Evolutionary conservation across 2,888 invertebrate species (phyloP), one percentile per base, ranked within the genome.

Genomic region (Zygaena filipendulae): DNA sequence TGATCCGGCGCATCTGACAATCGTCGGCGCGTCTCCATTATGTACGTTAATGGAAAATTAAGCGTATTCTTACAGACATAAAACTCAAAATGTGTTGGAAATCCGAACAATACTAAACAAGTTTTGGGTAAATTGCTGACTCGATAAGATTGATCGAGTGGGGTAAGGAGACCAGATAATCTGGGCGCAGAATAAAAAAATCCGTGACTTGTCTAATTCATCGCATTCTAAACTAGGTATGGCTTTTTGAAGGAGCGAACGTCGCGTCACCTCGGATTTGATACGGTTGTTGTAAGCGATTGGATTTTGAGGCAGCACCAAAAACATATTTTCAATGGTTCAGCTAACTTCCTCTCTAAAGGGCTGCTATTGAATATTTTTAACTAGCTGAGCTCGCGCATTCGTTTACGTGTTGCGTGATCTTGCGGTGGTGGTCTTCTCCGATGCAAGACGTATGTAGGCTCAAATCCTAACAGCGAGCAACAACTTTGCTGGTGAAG

Each of bases 111-210:
- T n/a, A n/a, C n/a, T n/a, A n/a, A n/a, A n/a, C n/a, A n/a, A n/a
- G n/a, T n/a, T n/a, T n/a, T n/a, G n/a, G n/a, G n/a, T n/a, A n/a
- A n/a, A n/a, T n/a, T n/a, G 70, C 63, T 62, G 49, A 55, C 55
- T 61, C 56, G 68, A 72, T 75, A 79, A 79, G 79, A 79, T 79
- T 79, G 79, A 79, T 79, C 75, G 74, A 79, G 79, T 77, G 77
- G 66, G 69, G 77, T 74, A 70, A 74, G 62, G 52, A 58, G 59
- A 63, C 55, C 64, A 77, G 77, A 77, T 77, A 61, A 77, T 77
- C 75, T 79, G 64, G 54, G 44, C 43, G 44, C 30, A 41, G 50
- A 56, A 62, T 66, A 68, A 70, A 75, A 56, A 77, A 79, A 72
- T 62, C 66, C 52, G 70, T 79, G 79, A 79, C 79, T 79, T 77